Evolutionary conservation across 1,140 invertebrate genomes (phyloP).

Genomic region (Drosophila littoralis): DNA sequence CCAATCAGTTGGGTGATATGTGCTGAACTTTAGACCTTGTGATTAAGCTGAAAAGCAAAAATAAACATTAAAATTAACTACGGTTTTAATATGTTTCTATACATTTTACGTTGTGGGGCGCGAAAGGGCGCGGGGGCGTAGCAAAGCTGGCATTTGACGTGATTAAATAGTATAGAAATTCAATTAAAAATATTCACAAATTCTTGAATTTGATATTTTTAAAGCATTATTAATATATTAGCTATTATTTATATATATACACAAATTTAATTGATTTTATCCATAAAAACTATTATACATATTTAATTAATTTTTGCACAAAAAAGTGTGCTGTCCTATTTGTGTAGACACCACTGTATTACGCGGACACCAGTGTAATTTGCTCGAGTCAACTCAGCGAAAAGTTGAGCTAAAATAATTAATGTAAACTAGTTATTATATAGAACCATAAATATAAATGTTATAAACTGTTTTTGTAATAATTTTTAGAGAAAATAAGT

Average conservation of each 20-base stretch:
- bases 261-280: not conserved
- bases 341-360: not conserved
- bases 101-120: not conserved
- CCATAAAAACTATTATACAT: not conserved
- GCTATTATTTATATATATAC: not conserved
- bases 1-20: slow-evolving; percentile 48
- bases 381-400: too few relatives aligned
- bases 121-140: not conserved
- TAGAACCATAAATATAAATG: too few relatives aligned
- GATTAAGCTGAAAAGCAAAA: slow-evolving; percentile 29
- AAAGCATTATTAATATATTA: not conserved
- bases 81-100: not conserved
- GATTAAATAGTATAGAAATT: too few relatives aligned
- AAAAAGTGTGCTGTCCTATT: not conserved
- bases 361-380: too few relatives aligned
- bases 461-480: too few relatives aligned
- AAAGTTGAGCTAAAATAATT: too few relatives aligned
- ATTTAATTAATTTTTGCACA: too few relatives aligned
- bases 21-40: slow-evolving; percentile 49
- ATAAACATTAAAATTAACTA: slow-evolving; percentile 11
- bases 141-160: too few relatives aligned
- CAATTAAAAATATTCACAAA: not conserved
- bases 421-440: too few relatives aligned
- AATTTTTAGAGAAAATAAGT: too few relatives aligned
- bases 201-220: too few relatives aligned